Base-by-base conservation (phyloP, 2,888 invertebrate genomes). In the Priocnemis perturbator region DNA sequence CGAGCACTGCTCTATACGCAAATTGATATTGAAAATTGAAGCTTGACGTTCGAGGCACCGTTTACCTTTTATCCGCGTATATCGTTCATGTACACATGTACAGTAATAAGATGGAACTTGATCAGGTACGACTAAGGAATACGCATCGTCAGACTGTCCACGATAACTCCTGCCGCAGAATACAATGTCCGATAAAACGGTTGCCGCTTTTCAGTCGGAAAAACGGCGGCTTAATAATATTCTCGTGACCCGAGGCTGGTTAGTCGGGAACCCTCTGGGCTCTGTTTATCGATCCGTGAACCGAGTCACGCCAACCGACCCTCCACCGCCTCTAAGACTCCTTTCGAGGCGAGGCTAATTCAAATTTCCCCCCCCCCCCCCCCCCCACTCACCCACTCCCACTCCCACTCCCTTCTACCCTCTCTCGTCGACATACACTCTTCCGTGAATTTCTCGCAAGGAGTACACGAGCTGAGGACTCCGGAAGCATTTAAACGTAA, bases 301-400 rank as follows among this genome's bases (percentile, higher is more conserved):
- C 79, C 78, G 62, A 87, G 87, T 87, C 86, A 87, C 86, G 87
- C 86, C 78, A 87, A 82, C 81, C 81, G 72, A 79, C 68, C 73
- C 67, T 74, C 73, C 66, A 72, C 71, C 71, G 69, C 67, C 14
- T 53, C 15, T 73, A 69, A 67, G 77, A 74, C 71, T 69, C 81
- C 59, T 63, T 75, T 70, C 75, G 59, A 69, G 60, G 60, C 58
- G 67, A 67, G 68, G 67, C 69, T 69, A 69, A 76, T 73, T 76
- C 71, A 52, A 73, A 81, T 71, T 72, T 66, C 69, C 63, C 64
- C 64, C 58, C 55, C 55, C 30, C 48, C 30, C 44, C 26, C 64
- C 30, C n/a, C 21, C 20, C 15, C 55, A 44, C 50, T 0, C 52
- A 20, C 50, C 50, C 48, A 15, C 45, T 21, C 52, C 21, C 47